Conservation (phyloP, 2,888 invertebrate species). For the Euplagia quadripunctaria region DNA sequence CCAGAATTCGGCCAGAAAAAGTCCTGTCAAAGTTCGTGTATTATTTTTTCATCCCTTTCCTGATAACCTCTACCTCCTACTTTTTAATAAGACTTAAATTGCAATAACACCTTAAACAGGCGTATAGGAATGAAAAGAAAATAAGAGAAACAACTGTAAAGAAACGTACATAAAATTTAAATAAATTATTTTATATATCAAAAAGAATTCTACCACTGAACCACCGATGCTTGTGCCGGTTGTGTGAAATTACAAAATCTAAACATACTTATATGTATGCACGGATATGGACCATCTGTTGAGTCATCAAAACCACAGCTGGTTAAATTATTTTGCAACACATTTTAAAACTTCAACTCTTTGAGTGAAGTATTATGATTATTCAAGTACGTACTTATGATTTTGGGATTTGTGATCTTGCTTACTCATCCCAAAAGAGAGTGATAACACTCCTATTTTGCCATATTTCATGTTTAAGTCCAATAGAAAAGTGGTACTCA, state of each 20-base stretch:
- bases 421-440: not conserved
- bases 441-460: not conserved
- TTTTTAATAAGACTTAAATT: too few relatives aligned
- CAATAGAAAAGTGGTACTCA: not conserved
- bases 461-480: not conserved
- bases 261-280: not conserved
- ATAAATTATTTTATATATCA: not conserved
- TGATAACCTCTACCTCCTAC: too few relatives aligned
- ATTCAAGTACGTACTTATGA: not conserved
- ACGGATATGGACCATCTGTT: not conserved
- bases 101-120: too few relatives aligned
- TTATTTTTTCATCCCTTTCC: too few relatives aligned
- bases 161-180: too few relatives aligned
- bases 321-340: not conserved
- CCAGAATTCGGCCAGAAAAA: too few relatives aligned
- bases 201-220: conserved; percentile 85
- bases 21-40: too few relatives aligned
- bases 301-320: not conserved
- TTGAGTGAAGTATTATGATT: not conserved
- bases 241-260: not conserved
- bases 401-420: not conserved
- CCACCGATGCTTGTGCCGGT: conserved; percentile 76
- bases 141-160: too few relatives aligned
- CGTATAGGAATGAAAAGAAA: too few relatives aligned
- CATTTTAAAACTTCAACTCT: not conserved